phyloP scores from a whole-genome alignment of 2,113 vertebrate species.

The Quiscalus mexicanus region DNA sequence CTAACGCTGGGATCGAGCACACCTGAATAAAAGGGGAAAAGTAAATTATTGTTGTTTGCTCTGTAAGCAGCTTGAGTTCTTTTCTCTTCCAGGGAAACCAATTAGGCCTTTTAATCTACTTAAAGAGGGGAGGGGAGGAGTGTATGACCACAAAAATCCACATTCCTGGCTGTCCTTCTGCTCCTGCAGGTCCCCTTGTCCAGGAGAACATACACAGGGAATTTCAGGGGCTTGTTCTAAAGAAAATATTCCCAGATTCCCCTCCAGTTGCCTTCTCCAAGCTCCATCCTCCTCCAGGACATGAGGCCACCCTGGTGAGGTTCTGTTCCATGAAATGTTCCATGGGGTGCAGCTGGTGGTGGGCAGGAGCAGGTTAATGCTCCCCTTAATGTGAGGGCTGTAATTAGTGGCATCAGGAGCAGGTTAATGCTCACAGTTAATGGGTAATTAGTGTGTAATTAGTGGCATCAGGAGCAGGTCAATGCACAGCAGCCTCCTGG shows the following conservation, averaged over 20 bases:
- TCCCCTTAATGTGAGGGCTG: neutral
- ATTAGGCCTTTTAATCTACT: constrained; percentile 13
- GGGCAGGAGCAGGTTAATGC: neutral
- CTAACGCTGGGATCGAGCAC: neutral
- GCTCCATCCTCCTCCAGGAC: neutral
- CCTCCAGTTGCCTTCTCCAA: neutral
- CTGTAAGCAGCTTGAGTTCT: constrained; percentile 4
- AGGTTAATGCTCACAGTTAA: neutral
- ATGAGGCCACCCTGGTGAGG: neutral
- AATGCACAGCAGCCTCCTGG: neutral
- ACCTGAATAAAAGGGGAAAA: neutral
- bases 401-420: neutral
- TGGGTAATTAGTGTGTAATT: neutral
- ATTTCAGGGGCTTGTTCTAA: neutral
- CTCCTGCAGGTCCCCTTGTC: neutral
- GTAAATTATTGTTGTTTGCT: constrained; percentile 32
- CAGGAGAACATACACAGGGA: neutral
- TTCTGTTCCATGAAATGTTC: no score
- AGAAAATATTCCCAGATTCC: neutral
- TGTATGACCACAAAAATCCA: neutral
- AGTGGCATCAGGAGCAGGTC: neutral
- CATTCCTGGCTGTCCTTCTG: neutral
- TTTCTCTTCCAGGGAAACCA: constrained; percentile 31
- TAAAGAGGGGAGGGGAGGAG: neutral
- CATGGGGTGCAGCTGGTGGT: neutral